These are phyloP conservation scores for Etheostoma perlongum DNA, from an alignment of 2,797 vertebrate species.

Conservation along the genomic window DNA sequence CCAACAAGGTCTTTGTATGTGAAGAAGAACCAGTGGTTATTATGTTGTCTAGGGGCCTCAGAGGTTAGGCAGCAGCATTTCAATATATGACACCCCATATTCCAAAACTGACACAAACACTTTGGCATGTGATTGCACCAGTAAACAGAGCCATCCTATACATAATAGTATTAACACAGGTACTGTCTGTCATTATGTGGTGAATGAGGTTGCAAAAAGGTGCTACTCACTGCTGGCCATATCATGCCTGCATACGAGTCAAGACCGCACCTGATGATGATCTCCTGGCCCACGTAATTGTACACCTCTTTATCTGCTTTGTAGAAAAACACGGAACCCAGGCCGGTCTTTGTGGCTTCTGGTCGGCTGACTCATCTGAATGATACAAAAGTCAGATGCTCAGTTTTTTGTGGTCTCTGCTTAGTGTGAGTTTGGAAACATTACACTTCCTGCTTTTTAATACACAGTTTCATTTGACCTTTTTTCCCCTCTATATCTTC, in stretches of 20 bases:
- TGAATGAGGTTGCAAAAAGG: constrained; percentile 9
- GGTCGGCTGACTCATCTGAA: constrained; percentile 38
- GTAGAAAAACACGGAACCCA: constrained; percentile 84
- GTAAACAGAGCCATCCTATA: background rate
- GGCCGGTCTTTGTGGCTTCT: constrained; percentile 15
- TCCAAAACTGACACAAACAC: background rate
- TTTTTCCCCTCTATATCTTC: constrained; percentile 15
- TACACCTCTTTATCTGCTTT: constrained; percentile 85
- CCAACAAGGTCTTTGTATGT: background rate
- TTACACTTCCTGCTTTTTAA: background rate
- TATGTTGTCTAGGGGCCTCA: background rate
- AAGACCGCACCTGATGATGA: constrained; percentile 88
- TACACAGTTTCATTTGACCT: constrained; percentile 28
- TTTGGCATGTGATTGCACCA: background rate
- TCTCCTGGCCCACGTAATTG: constrained; percentile 85
- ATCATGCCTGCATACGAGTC: constrained; percentile 89
- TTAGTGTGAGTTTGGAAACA: background rate
- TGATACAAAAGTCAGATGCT: constrained; percentile 8
- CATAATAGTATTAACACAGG: background rate
- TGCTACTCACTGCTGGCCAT: constrained; percentile 90
- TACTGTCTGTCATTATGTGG: background rate
- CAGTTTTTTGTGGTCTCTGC: background rate
- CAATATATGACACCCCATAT: background rate
- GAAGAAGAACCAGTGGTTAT: background rate
- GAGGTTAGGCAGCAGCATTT: background rate